These are phyloP conservation scores for Bembecia ichneumoniformis DNA, from an alignment of 2,888 invertebrate species.

Conservation along the genomic window DNA sequence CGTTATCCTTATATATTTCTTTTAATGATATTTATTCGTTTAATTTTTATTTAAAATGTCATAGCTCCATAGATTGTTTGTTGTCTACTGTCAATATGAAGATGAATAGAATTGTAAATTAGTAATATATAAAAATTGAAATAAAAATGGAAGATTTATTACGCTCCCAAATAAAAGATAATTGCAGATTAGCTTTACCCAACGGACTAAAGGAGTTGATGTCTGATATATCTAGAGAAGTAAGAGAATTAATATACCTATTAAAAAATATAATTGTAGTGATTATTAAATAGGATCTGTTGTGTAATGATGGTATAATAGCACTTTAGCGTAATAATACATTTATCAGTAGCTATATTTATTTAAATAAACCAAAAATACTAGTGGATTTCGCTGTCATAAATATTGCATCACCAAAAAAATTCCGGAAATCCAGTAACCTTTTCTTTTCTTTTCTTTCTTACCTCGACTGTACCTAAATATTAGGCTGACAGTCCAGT, in stretches of 20 bases:
- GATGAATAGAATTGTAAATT: constrained; percentile 1
- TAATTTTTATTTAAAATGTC: background rate
- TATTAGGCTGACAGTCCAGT: no score
- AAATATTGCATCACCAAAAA: no score
- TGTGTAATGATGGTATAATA: no score
- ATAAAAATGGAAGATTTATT: constrained; percentile 32
- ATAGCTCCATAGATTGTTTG: constrained; percentile 15
- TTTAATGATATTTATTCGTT: background rate
- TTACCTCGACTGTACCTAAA: no score
- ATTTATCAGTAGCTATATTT: no score
- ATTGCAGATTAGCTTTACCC: constrained; percentile 60
- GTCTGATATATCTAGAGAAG: constrained; percentile 81
- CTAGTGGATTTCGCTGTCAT: no score
- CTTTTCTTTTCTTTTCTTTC: no score
- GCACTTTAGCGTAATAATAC: no score
- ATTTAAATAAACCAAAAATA: no score
- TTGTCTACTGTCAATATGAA: constrained; percentile 1
- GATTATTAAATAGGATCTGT: no score
- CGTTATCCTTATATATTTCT: background rate
- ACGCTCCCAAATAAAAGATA: constrained; percentile 29
- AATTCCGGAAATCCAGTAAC: no score
- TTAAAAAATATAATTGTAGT: no score
- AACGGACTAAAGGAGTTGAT: constrained; percentile 79
- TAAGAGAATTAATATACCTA: constrained; percentile 21
- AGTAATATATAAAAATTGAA: constrained; percentile 5